Evolutionary conservation across 2,888 invertebrate species (phyloP).

Genomic region (Dicranocentrus wangi): DNA sequence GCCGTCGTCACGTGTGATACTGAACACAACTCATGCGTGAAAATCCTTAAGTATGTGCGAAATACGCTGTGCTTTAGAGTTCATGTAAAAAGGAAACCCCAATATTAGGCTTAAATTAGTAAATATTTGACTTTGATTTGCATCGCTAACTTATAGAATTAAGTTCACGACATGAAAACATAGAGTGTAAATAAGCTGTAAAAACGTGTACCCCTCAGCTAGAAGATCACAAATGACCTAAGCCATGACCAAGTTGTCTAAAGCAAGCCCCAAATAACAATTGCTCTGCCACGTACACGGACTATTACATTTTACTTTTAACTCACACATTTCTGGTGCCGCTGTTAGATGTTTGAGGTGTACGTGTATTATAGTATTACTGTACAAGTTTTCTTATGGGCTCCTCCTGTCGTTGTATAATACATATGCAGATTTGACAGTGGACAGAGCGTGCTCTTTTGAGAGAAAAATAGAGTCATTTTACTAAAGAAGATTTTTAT

Average conservation of each 20-base stretch:
- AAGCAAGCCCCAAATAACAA: slow-evolving; percentile 2
- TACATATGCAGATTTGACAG: background rate
- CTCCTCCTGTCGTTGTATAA: background rate
- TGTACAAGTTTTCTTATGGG: background rate
- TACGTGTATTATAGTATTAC: background rate
- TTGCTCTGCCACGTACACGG: background rate
- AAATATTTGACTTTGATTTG: slow-evolving; percentile 32
- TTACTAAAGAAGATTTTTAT: slow-evolving; percentile 29
- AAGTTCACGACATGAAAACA: slow-evolving; percentile 37
- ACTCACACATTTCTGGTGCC: slow-evolving; percentile 10
- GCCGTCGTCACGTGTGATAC: slow-evolving; percentile 8
- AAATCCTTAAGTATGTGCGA: background rate
- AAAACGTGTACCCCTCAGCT: background rate
- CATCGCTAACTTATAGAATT: slow-evolving; percentile 9
- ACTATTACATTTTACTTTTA: slow-evolving; percentile 16
- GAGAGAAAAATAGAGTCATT: slow-evolving; percentile 38
- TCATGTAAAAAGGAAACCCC: too few species aligned
- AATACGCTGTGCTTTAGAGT: too few species aligned
- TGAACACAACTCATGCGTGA: background rate
- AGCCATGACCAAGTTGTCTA: slow-evolving; percentile 53
- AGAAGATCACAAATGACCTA: slow-evolving; percentile 41
- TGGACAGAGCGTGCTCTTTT: background rate
- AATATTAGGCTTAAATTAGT: background rate
- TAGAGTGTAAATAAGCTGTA: slow-evolving; percentile 31
- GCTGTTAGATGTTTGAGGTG: slow-evolving; percentile 5